A percentile compares a stretch with the other conserved stretches of the same genome.
phyloP scores from a whole-genome alignment of 1,140 invertebrate genomes.

The Kradibia gibbosae region DNA sequence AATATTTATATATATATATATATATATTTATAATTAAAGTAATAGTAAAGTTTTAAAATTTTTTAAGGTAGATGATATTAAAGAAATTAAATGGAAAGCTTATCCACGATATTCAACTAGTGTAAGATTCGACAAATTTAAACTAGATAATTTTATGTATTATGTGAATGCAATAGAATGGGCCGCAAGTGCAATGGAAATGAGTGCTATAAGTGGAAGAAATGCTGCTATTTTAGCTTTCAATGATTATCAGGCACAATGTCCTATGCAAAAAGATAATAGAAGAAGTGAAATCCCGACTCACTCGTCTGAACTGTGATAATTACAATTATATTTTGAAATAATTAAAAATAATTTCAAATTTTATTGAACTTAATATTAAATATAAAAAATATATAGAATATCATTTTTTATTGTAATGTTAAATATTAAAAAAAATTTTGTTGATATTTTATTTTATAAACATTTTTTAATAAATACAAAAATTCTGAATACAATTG shows the following conservation, averaged over 20 bases:
- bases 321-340: no score
- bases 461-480: no score
- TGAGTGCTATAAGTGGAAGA: constrained; percentile 78
- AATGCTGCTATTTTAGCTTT: constrained; percentile 78
- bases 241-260: constrained; percentile 58
- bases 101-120: constrained; percentile 76
- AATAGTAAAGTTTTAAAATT: neutral
- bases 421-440: no score
- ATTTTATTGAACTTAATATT: no score
- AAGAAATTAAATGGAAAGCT: constrained; percentile 74
- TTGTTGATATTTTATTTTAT: no score
- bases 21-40: constrained; percentile 10
- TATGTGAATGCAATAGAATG: constrained; percentile 81
- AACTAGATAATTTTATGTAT: constrained; percentile 75
- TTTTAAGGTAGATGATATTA: constrained; percentile 59
- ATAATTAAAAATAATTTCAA: no score
- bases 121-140: constrained; percentile 72
- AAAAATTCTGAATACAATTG: no score
- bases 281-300: neutral
- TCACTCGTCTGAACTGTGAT: constrained; percentile 37
- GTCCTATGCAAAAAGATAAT: neutral
- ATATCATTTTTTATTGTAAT: no score
- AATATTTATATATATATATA: neutral
- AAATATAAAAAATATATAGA: no score
- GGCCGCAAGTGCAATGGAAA: constrained; percentile 83